Evolutionary conservation across 2,797 vertebrate genomes (phyloP).

Genomic region (Nyctibius grandis): DNA sequence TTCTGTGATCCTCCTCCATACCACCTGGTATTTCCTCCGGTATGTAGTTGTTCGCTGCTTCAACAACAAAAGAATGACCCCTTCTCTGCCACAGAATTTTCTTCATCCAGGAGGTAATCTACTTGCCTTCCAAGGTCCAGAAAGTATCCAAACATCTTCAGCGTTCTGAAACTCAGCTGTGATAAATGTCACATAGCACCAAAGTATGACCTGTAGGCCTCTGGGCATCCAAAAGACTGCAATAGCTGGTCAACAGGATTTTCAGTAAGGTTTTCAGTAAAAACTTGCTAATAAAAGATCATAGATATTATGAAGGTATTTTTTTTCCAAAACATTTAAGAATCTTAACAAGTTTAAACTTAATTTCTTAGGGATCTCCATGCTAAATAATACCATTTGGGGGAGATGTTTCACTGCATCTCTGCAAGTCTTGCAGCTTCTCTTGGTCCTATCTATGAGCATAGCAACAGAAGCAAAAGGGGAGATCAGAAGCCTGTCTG

Average conservation of each 20-base stretch:
- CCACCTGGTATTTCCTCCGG: background rate
- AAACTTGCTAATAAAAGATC: background rate
- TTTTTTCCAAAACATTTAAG: background rate
- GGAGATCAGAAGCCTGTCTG: background rate
- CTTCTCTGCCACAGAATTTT: background rate
- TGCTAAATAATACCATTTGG: background rate
- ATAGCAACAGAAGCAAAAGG: background rate
- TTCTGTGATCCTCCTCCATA: background rate
- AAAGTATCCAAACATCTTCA: background rate
- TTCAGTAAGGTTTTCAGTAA: background rate
- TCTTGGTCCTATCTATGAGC: background rate
- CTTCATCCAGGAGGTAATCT: background rate
- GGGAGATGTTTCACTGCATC: background rate
- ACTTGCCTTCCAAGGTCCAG: background rate
- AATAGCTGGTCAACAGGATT: background rate
- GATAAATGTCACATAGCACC: background rate
- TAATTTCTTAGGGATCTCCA: fast-evolving
- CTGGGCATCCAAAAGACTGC: background rate
- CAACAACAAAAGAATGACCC: background rate
- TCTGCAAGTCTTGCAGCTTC: fast-evolving
- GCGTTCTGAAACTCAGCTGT: background rate
- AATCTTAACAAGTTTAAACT: background rate
- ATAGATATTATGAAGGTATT: background rate
- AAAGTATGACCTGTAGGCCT: background rate
- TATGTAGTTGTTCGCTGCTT: fast-evolving